Evolutionary conservation across 1,140 invertebrate species (phyloP).

Genomic region (Brachionus koreanus): DNA sequence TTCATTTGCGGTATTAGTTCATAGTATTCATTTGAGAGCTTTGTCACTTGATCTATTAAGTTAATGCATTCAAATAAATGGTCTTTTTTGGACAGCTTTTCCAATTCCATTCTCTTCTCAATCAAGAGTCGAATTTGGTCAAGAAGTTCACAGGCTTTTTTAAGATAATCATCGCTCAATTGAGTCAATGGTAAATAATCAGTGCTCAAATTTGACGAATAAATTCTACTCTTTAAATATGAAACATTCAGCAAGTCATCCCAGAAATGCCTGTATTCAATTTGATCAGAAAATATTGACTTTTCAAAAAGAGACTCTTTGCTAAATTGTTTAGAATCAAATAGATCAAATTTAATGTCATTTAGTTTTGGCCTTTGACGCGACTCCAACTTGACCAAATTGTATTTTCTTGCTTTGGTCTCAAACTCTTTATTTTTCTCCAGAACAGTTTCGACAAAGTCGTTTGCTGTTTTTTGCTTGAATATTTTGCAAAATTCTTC

Average conservation of each 20-base stretch:
- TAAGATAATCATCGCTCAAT: background rate
- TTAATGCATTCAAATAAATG: constrained; percentile 36
- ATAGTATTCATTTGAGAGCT: constrained; percentile 60
- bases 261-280: background rate
- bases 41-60: constrained; percentile 47
- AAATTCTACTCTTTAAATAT: background rate
- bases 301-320: background rate
- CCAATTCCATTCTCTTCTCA: constrained; percentile 36
- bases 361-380: background rate
- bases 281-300: background rate
- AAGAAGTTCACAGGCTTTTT: background rate
- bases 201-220: background rate
- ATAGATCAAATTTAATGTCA: constrained; percentile 25
- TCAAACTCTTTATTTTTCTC: constrained; percentile 48
- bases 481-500: constrained; percentile 63
- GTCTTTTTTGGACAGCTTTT: constrained; percentile 47
- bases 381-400: constrained; percentile 53
- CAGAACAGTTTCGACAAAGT: background rate
- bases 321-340: background rate
- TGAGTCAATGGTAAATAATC: constrained; percentile 11
- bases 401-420: constrained; percentile 58
- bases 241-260: background rate
- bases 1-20: constrained; percentile 58
- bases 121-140: background rate
- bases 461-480: constrained; percentile 60